phyloP scores from a whole-genome alignment of 2,888 invertebrate species.

The Melanargia galathea region DNA sequence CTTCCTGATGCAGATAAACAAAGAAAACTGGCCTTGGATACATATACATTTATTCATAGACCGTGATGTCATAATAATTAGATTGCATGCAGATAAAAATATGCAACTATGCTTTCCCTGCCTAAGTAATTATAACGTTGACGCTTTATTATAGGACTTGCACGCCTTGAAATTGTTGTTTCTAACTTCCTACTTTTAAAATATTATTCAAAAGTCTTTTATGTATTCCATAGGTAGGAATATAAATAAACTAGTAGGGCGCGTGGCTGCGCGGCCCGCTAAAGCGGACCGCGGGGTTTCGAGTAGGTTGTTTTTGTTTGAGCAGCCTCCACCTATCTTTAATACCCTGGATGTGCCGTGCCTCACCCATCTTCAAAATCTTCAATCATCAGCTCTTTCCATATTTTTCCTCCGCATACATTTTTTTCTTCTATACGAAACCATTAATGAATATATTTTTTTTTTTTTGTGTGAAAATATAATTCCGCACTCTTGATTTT shows the following conservation, averaged over 20 bases:
- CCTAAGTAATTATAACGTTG: slow-evolving; percentile 2
- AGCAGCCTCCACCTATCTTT: no score
- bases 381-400: no score
- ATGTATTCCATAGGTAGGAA: not conserved
- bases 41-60: slow-evolving; percentile 15
- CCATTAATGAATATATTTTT: no score
- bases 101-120: slow-evolving; percentile 19
- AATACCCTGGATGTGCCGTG: no score
- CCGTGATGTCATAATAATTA: not conserved
- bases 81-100: slow-evolving; percentile 24
- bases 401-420: no score
- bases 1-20: slow-evolving; percentile 25
- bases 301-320: no score
- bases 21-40: slow-evolving; percentile 23
- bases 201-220: not conserved
- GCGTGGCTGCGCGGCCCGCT: no score
- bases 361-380: no score
- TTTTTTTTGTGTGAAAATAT: no score
- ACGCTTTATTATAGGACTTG: slow-evolving; percentile 3
- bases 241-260: not conserved
- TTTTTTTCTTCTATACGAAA: no score
- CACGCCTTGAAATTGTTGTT: slow-evolving; percentile 9
- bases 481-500: no score
- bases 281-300: no score
- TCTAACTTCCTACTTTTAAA: not conserved